Evolutionary conservation across 2,797 vertebrate genomes (phyloP), one percentile per base, ranked within the genome.

Genomic region (Sorex maritimensis): DNA sequence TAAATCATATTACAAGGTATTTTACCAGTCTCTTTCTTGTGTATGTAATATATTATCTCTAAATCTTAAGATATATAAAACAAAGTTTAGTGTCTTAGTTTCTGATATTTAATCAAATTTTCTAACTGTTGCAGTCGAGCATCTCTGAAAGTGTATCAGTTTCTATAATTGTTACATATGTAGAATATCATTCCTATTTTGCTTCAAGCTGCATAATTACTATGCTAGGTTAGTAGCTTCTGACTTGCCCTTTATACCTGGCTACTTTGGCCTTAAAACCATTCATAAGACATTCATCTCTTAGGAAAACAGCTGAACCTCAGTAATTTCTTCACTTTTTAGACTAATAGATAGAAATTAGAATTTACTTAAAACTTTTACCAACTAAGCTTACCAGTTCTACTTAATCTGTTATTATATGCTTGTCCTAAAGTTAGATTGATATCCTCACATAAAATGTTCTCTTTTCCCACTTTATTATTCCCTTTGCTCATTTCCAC

Each of bases 331-430:
- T 14, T 81, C 46, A 81, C 21, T 85, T 9, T 52, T 58, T 12
- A 49, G 55, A 68, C 38, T 19, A 79, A 65, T 68, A 86, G 67
- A 34, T 78, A 11, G 67, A 78, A 88, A 67, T 88, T 75, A 83
- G 58, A 90, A 79, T 67, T 88, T 58, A 72, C 24, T 79, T 92
- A 86, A 52, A 87, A 23, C 41, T 38, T 79, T 87, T 93, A 46
- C 79, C 52, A 67, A 19, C 28, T 71, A 68, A 79, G 17, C 58
- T 94, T 68, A 30, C 34, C 17, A 28, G 67, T 68, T 68, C 52
- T 86, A 15, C 68, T 81, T 86, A 75, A 71, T n/a, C n/a, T 80
- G 69, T 34, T 90, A 74, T 30, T 72, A 67, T 12, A 12, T 77
- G 23, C 11, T 68, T 10, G 26, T 67, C 84, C n/a, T 86, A 49